Conservation (phyloP, 2,888 invertebrate species). For the Ichneumoninae sp. region DNA sequence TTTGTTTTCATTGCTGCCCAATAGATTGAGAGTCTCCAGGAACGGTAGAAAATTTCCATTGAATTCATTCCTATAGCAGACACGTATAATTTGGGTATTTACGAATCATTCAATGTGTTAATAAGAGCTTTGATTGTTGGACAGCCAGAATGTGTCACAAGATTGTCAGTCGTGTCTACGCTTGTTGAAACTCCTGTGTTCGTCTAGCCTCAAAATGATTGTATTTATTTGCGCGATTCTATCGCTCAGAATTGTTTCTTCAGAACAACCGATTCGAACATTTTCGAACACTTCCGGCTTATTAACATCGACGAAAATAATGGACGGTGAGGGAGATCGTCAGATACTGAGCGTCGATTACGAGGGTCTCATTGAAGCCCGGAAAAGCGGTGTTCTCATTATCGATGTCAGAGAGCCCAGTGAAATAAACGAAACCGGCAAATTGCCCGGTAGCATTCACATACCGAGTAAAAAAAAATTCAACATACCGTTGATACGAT, state of each 20-base stretch:
- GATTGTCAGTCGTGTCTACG: neutral
- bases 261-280: conserved; percentile 35
- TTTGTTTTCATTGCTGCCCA: neutral
- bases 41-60: neutral
- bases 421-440: conserved; percentile 89
- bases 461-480: conserved; percentile 88
- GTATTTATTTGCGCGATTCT: conserved; percentile 9
- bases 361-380: conserved; percentile 80
- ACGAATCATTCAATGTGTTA: neutral
- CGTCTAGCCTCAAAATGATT: conserved; percentile 36
- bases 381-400: conserved; percentile 86
- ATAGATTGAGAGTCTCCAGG: neutral
- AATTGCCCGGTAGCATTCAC: conserved; percentile 90
- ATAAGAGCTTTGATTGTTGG: neutral
- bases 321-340: conserved; percentile 69
- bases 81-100: neutral
- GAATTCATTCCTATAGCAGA: neutral
- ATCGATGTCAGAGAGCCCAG: conserved; percentile 92
- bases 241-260: conserved; percentile 1
- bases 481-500: too few species aligned
- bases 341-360: conserved; percentile 72
- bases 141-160: neutral
- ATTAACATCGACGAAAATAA: conserved; percentile 46
- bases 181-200: neutral
- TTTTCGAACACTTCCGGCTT: conserved; percentile 38